Conservation (phyloP, 2,797 vertebrate species). For the Monodelphis domestica region DNA sequence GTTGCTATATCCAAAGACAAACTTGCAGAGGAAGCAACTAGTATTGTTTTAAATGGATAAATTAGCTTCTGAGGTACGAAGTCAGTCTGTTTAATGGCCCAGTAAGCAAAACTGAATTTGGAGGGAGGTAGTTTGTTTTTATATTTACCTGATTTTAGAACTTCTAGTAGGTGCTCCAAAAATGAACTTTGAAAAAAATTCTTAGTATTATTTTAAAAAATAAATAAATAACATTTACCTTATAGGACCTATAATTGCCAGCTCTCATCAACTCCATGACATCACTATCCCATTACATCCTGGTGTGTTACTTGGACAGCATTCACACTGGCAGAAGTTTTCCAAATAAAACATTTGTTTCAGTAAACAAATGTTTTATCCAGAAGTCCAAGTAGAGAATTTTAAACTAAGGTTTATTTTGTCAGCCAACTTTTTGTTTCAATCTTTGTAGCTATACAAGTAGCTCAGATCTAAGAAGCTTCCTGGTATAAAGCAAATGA, state of each 20-base stretch:
- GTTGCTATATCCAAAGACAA: not conserved
- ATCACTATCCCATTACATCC: conserved; percentile 44
- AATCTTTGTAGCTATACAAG: conserved; percentile 62
- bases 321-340: conserved; percentile 59
- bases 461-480: conserved; percentile 62
- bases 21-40: not conserved
- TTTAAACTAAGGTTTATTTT: conserved; percentile 76
- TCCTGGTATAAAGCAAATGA: conserved; percentile 59
- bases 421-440: conserved; percentile 75
- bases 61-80: not conserved
- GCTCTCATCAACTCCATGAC: conserved; percentile 34
- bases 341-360: conserved; percentile 77
- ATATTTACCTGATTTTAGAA: conserved; percentile 7
- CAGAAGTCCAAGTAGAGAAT: conserved; percentile 63
- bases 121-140: not conserved
- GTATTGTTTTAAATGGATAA: conserved; percentile 16
- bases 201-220: not conserved
- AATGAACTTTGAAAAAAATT: not conserved
- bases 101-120: not conserved
- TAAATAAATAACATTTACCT: not conserved
- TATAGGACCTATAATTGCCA: conserved; percentile 35
- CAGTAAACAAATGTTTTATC: conserved; percentile 73
- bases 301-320: conserved; percentile 68
- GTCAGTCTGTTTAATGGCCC: not conserved
- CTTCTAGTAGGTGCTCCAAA: conserved; percentile 17